Conservation (phyloP, 37 sponge, comb jelly and placozoan species). For the Chondrilla cf. caribensis region DNA sequence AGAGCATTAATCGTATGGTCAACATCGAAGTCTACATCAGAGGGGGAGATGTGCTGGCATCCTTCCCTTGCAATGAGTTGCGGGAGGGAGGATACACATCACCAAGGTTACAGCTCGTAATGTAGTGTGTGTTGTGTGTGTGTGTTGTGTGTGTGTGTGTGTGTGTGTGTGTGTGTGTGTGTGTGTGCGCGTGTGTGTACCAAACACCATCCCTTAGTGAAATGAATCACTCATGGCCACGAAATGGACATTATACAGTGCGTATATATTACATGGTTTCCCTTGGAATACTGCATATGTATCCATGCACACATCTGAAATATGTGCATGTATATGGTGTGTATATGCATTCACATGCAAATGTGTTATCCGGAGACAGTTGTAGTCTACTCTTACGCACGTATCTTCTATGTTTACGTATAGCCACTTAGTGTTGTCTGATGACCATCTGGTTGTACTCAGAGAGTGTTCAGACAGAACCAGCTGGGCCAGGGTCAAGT, state of each 20-base stretch:
- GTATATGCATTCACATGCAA: no score
- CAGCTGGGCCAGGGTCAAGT: conserved; percentile 70
- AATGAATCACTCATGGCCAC: no score
- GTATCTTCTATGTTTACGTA: neutral
- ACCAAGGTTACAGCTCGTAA: neutral
- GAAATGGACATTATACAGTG: no score
- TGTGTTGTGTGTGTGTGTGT: neutral
- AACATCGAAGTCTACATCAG: conserved; percentile 76
- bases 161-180: neutral
- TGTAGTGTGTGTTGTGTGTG: conserved; percentile 16
- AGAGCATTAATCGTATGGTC: conserved; percentile 52
- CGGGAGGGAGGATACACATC: conserved; percentile 37
- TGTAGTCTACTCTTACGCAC: neutral
- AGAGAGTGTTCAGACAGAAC: conserved; percentile 69
- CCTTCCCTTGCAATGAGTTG: conserved; percentile 63
- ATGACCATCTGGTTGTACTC: conserved; percentile 57
- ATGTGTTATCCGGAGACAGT: no score
- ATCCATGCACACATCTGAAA: no score
- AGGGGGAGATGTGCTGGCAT: conserved; percentile 65
- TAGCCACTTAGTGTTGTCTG: conserved; percentile 70
- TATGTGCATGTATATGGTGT: no score
- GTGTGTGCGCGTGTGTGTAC: neutral
- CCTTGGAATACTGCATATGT: no score
- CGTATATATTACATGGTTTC: no score
- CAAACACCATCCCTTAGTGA: neutral